Base-by-base conservation (phyloP, 2,113 vertebrate species). In the Montifringilla adamsi region DNA sequence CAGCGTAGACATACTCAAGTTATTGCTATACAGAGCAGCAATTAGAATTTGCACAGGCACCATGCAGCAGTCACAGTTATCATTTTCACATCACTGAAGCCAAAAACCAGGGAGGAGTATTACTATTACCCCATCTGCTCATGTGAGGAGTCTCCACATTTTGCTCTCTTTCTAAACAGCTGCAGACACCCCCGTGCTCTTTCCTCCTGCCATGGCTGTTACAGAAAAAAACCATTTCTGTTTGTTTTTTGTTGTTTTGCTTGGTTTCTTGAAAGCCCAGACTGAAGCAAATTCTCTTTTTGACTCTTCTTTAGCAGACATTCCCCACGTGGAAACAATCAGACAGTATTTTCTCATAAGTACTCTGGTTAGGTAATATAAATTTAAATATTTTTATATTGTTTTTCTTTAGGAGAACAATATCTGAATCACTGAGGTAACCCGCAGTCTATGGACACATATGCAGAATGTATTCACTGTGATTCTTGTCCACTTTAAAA, bases 171-270 rank as follows among this genome's bases (percentile, higher is more conserved):
- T 87, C 60, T 46, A 27, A 83, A 78, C 75, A 82, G 62, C 78
- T 84, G 79, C 58, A 85, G 44, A 53, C 8, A 39, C 1, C 8
- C 28, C 39, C 0, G 0, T 59, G 39, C 23, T 78, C 11, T 35
- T 23, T 7, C 4, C 30, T 79, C 15, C 31, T 18, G 13, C 26
- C 3, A 1, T 10, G 1, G 35, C 17, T 56, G 20, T 37, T 69
- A 26, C 8, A 73, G 35, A 33, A 73, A 60, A 59, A 15, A 41
- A 9, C 3, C 8, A n/a, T 13, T 62, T 58, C 7, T 27, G 33
- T 59, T 68, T 0, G 10, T 33, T 64, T 47, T 39, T 66, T 33
- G 5, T 16, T 24, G 33, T 50, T 77, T 62, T 44, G 4, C 27
- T 82, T 74, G 11, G 10, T n/a, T 83, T 64, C 26, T 70, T 63